These are phyloP conservation scores for Catostylus mosaicus DNA, from an alignment of 30 jellyfish, hydroid and myxozoan species.

Conservation along the genomic window DNA sequence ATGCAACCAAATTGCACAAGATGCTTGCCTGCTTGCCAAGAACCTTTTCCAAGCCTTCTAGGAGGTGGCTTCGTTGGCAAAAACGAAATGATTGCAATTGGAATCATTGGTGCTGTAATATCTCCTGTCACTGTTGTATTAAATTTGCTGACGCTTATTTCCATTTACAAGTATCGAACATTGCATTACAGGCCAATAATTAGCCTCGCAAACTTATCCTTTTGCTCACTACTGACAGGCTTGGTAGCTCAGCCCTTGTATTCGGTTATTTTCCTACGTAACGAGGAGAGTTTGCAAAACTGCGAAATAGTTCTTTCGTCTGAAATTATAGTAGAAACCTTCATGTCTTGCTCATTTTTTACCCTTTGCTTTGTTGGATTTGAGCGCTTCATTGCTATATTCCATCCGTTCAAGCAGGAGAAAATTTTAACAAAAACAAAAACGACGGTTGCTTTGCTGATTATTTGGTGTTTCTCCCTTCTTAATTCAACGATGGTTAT, in stretches of 20 bases:
- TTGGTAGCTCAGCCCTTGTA: slow-evolving; percentile 26
- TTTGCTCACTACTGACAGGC: slow-evolving; percentile 30
- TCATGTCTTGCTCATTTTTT: slow-evolving; percentile 26
- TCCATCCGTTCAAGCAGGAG: slow-evolving; percentile 46
- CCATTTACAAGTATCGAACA: background rate
- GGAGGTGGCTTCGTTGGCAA: background rate
- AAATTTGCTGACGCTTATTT: slow-evolving; percentile 19
- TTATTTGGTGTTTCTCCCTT: slow-evolving; percentile 20
- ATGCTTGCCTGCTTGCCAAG: background rate
- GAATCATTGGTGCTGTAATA: slow-evolving; percentile 5
- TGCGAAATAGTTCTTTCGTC: background rate
- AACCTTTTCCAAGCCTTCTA: background rate
- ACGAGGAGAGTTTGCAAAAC: too few relatives aligned
- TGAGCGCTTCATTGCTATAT: slow-evolving; percentile 47
- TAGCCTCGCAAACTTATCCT: slow-evolving; percentile 1
- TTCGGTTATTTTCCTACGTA: background rate
- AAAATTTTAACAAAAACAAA: background rate
- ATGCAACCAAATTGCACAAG: background rate
- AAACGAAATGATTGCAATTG: background rate
- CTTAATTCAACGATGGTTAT: background rate
- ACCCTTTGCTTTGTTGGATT: slow-evolving; percentile 35
- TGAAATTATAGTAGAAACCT: slow-evolving; percentile 12
- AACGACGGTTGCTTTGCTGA: background rate
- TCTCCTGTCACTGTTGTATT: slow-evolving; percentile 11
- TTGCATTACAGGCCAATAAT: slow-evolving; percentile 1